Evolutionary conservation across 2,113 vertebrate genomes (phyloP), one percentile per base, ranked within the genome.

Genomic region (Cynocephalus volans): DNA sequence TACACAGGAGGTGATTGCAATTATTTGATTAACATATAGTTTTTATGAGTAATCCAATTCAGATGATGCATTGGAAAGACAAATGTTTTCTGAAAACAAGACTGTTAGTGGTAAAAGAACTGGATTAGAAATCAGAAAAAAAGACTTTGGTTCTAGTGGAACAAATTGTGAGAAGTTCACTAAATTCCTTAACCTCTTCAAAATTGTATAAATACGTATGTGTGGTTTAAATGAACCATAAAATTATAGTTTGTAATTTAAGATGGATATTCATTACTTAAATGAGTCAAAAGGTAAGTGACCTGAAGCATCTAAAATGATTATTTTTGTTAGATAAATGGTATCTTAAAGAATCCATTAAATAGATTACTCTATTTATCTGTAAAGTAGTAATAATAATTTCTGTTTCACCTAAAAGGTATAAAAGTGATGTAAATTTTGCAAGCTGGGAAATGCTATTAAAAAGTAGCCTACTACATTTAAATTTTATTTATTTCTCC

Each of bases 241-340:
- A 84, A 95, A 95, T 93, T 96, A 80, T 75, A 76, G 50, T 73
- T 93, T 82, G 15, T 58, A 83, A 89, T 96, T 93, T 87, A 93
- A 33, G 52, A 60, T 90, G n/a, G 41, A 93, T 96, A 87, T 97
- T 92, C 73, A 13, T 41, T 60, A 24, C 82, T 92, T 79, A 93
- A 80, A 62, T 91, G 84, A 95, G 95, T 96, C 56, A 91, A 28
- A 94, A 96, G 58, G n/a, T 94, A 94, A 97, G 95, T 88, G 93
- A 97, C 81, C 69, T 50, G 31, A 95, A 93, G 62, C 77, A 95
- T 36, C 4, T 11, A 86, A 92, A 94, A 95, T 93, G 54, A 80
- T 26, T 90, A 73, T 94, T 96, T 89, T 97, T 91, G 56, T 89
- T 96, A 80, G 15, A 36, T 70, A 95, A 96, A 31, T 58, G 21